A percentile compares a stretch with the other conserved stretches of the same genome.
Conservation (phyloP, 2,797 vertebrate species). For the Falco cherrug region DNA sequence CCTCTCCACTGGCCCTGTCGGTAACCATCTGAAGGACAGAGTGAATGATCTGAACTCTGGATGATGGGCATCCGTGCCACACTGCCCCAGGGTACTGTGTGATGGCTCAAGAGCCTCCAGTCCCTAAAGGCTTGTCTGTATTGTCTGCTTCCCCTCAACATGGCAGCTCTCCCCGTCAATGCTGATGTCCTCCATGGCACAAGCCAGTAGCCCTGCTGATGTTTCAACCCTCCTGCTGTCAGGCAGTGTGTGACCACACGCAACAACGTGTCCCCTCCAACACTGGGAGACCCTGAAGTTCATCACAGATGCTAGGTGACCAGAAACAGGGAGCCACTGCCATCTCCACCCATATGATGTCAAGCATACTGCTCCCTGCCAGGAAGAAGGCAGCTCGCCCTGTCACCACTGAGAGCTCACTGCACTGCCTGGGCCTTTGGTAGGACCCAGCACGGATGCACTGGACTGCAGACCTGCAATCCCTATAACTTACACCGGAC, state of each 20-base stretch:
- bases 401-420: neutral
- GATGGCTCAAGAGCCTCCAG: neutral
- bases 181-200: accelerated
- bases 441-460: neutral
- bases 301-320: accelerated
- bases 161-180: neutral
- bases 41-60: accelerated
- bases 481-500: neutral
- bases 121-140: neutral
- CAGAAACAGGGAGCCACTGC: neutral
- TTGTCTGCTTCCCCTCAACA: neutral
- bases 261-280: neutral
- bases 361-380: neutral
- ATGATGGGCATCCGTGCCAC: no score
- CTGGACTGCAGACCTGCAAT: neutral
- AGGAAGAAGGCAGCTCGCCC: neutral
- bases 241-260: accelerated
- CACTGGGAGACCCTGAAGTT: accelerated
- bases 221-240: neutral
- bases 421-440: neutral
- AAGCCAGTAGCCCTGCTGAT: neutral
- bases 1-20: neutral
- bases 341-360: neutral
- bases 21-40: neutral
- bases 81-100: neutral